Evolutionary conservation across 2,797 vertebrate genomes (phyloP), one percentile per base, ranked within the genome.

Genomic region (Neosalanx taihuensis): DNA sequence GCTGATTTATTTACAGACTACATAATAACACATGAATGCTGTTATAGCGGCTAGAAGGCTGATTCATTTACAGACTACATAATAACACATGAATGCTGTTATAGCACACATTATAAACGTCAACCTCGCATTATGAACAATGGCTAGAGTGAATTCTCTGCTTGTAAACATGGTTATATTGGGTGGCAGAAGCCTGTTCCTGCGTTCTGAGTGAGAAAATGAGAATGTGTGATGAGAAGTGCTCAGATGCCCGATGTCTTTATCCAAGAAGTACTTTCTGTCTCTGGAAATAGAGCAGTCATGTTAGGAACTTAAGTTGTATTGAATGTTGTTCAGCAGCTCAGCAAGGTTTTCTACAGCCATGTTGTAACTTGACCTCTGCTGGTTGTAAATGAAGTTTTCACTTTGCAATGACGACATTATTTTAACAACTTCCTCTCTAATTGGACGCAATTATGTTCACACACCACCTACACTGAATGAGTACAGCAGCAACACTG

Each of bases 261-360:
- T 37, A 64, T 41, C 41, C 37, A 3, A 64, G 63, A 20, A 41
- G 63, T 7, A 6, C 7, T 37, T 15, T 10, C 63, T 41, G n/a
- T 64, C 63, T n/a, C 63, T 64, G 63, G 33, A 5, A 20, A 64
- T 64, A 15, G 31, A 23, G n/a, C 31, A 64, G n/a, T 33, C 9
- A 41, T 41, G 37, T 12, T 41, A 7, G 6, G 37, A 41, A 41
- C 37, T 41, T 1, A 10, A 41, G 37, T 41, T 41, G 9, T 41
- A 10, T 41, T 41, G 37, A 10, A 41, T 41, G 37, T 41, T 41
- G 37, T 41, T 41, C 12, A 4, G 35, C 35, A 18, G 31, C 17
- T 20, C 17, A 62, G 60, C 33, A 17, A 62, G 60, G 33, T 18
- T 17, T 41, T 41, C 33, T 64, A 10, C 18, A 20, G 26, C 26